A percentile compares a stretch with the other conserved stretches of the same genome.
Evolutionary conservation across 2,113 vertebrate genomes (phyloP).

Genomic region (Neotoma lepida): DNA sequence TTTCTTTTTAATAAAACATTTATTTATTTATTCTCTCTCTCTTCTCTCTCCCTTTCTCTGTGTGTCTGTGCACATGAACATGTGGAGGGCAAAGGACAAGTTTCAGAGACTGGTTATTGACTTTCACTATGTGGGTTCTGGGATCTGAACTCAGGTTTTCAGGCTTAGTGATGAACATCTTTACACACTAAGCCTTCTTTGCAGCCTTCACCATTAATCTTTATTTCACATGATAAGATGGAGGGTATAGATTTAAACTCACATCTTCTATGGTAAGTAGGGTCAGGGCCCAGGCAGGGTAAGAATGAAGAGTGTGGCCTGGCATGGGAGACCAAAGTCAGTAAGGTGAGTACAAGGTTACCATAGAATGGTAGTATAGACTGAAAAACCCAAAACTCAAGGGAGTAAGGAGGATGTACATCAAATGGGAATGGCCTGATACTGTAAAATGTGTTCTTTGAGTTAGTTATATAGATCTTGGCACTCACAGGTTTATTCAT

Average conservation of each 20-base stretch:
- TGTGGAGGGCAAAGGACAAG: not conserved
- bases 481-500: not conserved
- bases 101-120: not conserved
- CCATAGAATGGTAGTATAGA: not conserved
- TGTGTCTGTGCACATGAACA: not conserved
- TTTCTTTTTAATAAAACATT: not conserved
- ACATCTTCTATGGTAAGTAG: not conserved
- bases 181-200: not conserved
- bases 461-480: not conserved
- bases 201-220: not conserved
- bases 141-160: not conserved
- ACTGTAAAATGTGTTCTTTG: not conserved
- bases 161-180: not conserved
- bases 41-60: not conserved
- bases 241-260: not conserved
- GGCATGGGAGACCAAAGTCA: not conserved
- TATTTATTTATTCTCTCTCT: not conserved
- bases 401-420: not conserved
- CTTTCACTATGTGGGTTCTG: not conserved
- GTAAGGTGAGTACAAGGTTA: not conserved
- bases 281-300: not conserved
- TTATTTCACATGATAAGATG: not conserved
- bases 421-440: not conserved
- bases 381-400: not conserved
- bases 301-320: not conserved